Conservation (phyloP, 2,888 invertebrate genomes). For the Apocheima hispidaria region DNA sequence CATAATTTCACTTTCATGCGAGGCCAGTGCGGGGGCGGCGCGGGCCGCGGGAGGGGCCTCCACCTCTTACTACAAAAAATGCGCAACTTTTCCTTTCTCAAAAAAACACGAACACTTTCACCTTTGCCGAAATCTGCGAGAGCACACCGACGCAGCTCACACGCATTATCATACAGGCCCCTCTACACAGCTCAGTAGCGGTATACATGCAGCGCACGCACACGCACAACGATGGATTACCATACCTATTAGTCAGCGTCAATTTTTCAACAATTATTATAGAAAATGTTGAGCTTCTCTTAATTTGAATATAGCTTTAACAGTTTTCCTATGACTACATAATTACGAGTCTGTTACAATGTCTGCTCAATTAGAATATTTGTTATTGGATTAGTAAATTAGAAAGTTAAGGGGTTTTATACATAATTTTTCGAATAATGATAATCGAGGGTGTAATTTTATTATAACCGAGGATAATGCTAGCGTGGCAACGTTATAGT, state of each 20-base stretch:
- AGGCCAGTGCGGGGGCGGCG: conserved; percentile 39
- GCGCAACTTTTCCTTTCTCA: conserved; percentile 84
- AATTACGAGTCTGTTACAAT: too few species aligned
- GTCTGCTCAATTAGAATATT: not conserved
- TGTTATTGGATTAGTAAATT: not conserved
- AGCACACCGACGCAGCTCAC: conserved; percentile 56
- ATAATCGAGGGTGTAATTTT: too few species aligned
- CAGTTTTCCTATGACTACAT: too few species aligned
- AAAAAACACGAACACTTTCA: conserved; percentile 82
- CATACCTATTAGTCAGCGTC: too few species aligned
- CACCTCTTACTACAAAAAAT: conserved; percentile 76
- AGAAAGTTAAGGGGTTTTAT: not conserved
- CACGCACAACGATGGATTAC: not conserved
- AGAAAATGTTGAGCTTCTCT: too few species aligned
- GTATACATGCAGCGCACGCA: not conserved
- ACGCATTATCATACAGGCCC: conserved; percentile 48
- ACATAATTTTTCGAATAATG: too few species aligned
- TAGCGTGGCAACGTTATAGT: not conserved
- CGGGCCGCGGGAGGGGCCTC: conserved; percentile 29
- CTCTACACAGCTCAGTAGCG: not conserved
- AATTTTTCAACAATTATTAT: too few species aligned
- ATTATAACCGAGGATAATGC: too few species aligned
- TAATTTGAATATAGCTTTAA: too few species aligned
- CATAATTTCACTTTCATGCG: conserved; percentile 76
- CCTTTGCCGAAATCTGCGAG: conserved; percentile 75